These are phyloP conservation scores for Phalacrocorax brasilianus DNA, from an alignment of 2,113 vertebrate genomes.

Conservation along the genomic window DNA sequence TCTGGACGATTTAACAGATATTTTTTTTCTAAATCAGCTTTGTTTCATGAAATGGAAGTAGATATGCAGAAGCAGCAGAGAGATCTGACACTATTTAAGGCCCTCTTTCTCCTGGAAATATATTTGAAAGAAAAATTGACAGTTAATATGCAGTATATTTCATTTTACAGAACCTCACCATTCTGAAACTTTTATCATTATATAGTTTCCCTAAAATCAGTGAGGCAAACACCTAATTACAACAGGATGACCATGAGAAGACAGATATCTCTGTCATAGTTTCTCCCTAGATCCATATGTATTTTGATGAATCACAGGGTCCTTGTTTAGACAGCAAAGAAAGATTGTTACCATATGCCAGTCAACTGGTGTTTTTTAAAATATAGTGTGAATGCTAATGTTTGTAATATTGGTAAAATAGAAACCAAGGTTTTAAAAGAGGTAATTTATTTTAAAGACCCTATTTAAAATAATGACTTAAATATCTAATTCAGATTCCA, in stretches of 20 bases:
- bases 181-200: background rate
- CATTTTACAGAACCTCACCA: background rate
- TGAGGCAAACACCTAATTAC: background rate
- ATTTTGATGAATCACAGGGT: background rate
- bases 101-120: background rate
- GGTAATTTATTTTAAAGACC: background rate
- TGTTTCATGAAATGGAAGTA: background rate
- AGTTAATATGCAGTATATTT: background rate
- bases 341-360: background rate
- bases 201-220: background rate
- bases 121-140: background rate
- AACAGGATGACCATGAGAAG: background rate
- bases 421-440: background rate
- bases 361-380: background rate
- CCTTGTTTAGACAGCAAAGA: background rate
- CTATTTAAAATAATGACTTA: background rate
- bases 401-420: background rate
- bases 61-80: background rate
- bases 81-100: background rate
- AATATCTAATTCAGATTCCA: background rate
- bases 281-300: background rate
- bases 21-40: background rate
- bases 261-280: background rate
- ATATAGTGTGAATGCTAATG: background rate
- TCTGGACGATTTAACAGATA: background rate